These are phyloP conservation scores for Agapostemon virescens DNA, from an alignment of 2,888 invertebrate species.

Conservation along the genomic window DNA sequence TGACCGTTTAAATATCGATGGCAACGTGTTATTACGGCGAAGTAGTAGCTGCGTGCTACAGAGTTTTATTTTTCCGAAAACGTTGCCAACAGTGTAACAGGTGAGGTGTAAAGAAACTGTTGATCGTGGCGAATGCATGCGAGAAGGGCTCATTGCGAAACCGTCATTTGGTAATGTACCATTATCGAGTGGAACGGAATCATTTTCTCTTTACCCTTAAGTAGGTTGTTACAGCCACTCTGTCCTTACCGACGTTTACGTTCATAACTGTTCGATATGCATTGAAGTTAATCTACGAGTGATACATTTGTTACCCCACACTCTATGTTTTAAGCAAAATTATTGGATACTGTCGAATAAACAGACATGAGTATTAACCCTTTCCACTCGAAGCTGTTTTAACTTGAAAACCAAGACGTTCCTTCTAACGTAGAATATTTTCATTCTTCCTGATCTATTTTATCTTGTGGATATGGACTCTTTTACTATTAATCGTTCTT, in stretches of 20 bases:
- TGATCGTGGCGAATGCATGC: neutral
- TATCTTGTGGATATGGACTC: no score
- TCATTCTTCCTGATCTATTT: no score
- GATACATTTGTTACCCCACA: neutral
- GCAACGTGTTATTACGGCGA: constrained; percentile 7
- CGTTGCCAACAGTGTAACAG: neutral
- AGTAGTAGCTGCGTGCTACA: neutral
- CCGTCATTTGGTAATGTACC: neutral
- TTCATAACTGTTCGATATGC: neutral
- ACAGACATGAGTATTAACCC: no score
- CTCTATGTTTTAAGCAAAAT: neutral
- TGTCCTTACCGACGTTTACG: neutral
- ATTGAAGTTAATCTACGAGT: neutral
- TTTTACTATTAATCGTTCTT: no score
- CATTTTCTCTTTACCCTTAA: neutral
- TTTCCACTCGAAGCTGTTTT: no score
- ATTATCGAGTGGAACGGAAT: neutral
- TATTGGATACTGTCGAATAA: no score
- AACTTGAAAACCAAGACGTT: no score
- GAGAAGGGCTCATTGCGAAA: neutral
- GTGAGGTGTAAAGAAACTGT: constrained; percentile 8
- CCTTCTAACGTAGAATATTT: no score
- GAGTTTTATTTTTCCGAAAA: neutral
- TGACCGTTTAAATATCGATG: neutral
- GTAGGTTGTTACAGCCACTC: neutral